Evolutionary conservation across 2,113 vertebrate genomes (phyloP), one percentile per base, ranked within the genome.

Genomic region (Pantherophis guttatus): DNA sequence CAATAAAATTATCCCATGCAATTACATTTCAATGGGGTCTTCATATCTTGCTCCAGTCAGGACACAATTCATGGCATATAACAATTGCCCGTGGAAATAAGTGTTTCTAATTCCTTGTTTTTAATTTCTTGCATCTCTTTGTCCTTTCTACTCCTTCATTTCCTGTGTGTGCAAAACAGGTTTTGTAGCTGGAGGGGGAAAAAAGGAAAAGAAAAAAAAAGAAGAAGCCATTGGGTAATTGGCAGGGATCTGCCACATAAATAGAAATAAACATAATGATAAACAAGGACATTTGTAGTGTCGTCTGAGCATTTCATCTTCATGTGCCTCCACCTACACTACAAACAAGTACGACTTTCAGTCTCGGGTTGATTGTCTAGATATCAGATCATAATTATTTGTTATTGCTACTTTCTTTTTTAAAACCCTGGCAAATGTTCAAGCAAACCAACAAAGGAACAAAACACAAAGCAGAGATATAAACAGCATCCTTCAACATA

Each of bases 221-320:
- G 8, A 26, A 65, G 17, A 92, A 94, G 21, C 17, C 48, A 90
- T 94, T 96, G 92, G 88, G 33, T 59, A 85, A 86, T 87, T 91
- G 12, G n/a, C 2, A 86, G 54, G 65, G 29, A 50, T 91, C 3
- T 93, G 11, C 90, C 92, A 91, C 57, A 8, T 33, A 94, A 96
- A 70, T 2, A 1, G 5, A 95, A 93, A 52, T 86, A 93, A 93
- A 88, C 58, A 81, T 86, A 81, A 53, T 88, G 89, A 92, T 87
- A 50, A 92, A 91, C 39, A 95, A 91, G 10, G 57, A 52, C 0
- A 17, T 92, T 29, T 75, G 10, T 87, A 87, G 8, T 29, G 39
- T 95, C 26, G 19, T 91, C 33, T 0, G 0, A 1, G 5, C 8
- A 90, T 95, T 95, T 86, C 39, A 1, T 94, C 33, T 94, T 91